Evolutionary conservation across 2,888 invertebrate genomes (phyloP).

Genomic region (Bellardia bayeri): DNA sequence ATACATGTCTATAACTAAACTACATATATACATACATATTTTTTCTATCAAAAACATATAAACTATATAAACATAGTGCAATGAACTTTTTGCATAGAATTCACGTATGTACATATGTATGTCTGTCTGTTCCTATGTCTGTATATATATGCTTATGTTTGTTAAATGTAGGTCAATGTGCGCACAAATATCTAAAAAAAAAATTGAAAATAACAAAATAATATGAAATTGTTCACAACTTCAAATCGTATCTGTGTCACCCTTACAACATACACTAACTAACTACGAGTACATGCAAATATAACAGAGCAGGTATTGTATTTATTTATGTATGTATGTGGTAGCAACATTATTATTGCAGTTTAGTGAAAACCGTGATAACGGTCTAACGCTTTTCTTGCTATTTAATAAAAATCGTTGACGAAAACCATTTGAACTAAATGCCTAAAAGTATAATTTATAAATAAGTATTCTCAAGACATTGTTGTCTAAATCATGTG

Average conservation of each 20-base stretch:
- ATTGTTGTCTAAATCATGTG: background rate
- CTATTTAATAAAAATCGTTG: conserved; percentile 17
- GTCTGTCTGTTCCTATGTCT: background rate
- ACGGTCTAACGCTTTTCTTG: conserved; percentile 58
- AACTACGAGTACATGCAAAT: conserved; percentile 17
- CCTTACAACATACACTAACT: conserved; percentile 17
- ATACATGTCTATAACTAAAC: background rate
- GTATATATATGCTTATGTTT: conserved; percentile 37
- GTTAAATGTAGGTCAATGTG: conserved; percentile 71
- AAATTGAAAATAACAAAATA: background rate
- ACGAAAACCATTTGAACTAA: conserved; percentile 17
- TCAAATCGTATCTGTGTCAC: conserved; percentile 64
- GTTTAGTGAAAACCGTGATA: conserved; percentile 63
- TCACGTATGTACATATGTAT: conserved; percentile 26
- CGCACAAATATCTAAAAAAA: conserved; percentile 66
- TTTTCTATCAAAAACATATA: conserved; percentile 21
- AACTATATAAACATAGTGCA: conserved; percentile 33
- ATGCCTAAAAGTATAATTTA: conserved; percentile 68
- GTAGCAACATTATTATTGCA: conserved; percentile 57
- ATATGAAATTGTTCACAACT: conserved; percentile 58
- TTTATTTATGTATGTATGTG: conserved; percentile 21
- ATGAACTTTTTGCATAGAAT: conserved; percentile 43
- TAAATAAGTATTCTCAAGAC: conserved; percentile 4
- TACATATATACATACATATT: background rate
- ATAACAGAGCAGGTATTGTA: background rate